Conservation (phyloP, 2,113 vertebrate species). For the Ceyx cyanopectus region DNA sequence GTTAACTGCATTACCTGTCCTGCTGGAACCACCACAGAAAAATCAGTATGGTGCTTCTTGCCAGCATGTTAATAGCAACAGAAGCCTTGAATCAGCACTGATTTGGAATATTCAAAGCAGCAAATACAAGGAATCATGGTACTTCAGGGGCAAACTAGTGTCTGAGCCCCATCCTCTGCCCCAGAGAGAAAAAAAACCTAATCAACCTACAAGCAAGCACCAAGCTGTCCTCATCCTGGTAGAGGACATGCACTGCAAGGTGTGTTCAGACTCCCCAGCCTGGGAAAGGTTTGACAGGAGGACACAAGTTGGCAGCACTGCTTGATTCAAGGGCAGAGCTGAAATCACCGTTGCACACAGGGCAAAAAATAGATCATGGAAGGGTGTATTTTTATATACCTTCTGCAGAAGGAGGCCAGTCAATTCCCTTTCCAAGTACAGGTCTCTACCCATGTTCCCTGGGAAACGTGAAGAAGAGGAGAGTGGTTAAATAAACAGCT, state of each 20-base stretch:
- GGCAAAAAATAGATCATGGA: background rate
- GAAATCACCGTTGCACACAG: background rate
- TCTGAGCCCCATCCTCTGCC: background rate
- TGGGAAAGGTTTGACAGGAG: conserved; percentile 5
- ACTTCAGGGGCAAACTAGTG: background rate
- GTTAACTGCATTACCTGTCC: background rate
- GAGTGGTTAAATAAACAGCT: conserved; percentile 5
- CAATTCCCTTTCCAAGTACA: background rate
- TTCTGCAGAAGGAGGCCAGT: background rate
- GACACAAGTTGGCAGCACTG: background rate
- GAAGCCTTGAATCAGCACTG: background rate
- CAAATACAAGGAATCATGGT: background rate
- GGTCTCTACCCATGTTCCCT: background rate
- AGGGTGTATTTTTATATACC: background rate
- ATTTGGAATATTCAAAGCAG: background rate
- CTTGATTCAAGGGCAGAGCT: conserved; percentile 41
- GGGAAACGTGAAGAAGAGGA: background rate
- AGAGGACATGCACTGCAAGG: background rate
- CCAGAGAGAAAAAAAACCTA: background rate
- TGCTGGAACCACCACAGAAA: background rate
- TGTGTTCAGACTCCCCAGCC: background rate
- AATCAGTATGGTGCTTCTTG: background rate
- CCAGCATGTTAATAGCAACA: background rate
- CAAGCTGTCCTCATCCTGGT: background rate
- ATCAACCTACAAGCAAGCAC: background rate